Percentiles rank a stretch among this genome's conserved stretches.
Evolutionary conservation across 2,113 vertebrate species (phyloP).

Genomic region (Epinephelus fuscoguttatus): DNA sequence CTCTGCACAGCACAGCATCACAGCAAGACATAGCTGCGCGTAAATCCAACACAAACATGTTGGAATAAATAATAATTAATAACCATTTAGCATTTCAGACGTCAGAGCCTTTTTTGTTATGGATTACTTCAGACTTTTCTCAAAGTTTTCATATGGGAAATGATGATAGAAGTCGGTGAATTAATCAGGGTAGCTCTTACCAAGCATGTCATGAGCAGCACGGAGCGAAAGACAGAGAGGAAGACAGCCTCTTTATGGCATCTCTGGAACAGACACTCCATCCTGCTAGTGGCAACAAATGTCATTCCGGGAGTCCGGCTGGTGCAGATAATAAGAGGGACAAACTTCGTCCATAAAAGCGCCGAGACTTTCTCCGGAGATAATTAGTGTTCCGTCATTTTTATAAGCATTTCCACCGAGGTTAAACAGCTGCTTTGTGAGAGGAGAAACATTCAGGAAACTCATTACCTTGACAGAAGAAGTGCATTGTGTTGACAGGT

Average conservation of each 20-base stretch:
- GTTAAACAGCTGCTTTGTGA: background rate
- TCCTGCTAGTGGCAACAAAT: conserved; percentile 42
- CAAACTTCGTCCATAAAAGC: conserved; percentile 35
- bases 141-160: conserved; percentile 7
- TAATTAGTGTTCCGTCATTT: conserved; percentile 12
- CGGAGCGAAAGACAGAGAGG: conserved; percentile 42
- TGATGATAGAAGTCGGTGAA: background rate
- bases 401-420: background rate
- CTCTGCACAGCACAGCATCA: conserved; percentile 32
- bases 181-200: conserved; percentile 48
- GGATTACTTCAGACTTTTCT: background rate
- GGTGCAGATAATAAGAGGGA: background rate
- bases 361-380: background rate
- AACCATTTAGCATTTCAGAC: background rate
- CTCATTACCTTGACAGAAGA: background rate
- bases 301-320: conserved; percentile 41
- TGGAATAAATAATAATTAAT: background rate
- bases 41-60: background rate
- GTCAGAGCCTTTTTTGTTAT: background rate
- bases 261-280: conserved; percentile 66
- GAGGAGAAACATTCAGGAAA: background rate
- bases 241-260: conserved; percentile 51
- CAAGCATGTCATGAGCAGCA: conserved; percentile 58
- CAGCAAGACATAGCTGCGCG: conserved; percentile 6
- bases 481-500: conserved; percentile 40